Percentiles rank a stretch among this genome's conserved stretches.
Evolutionary conservation across 2,113 vertebrate species (phyloP).

Genomic region (Anseranas semipalmata): DNA sequence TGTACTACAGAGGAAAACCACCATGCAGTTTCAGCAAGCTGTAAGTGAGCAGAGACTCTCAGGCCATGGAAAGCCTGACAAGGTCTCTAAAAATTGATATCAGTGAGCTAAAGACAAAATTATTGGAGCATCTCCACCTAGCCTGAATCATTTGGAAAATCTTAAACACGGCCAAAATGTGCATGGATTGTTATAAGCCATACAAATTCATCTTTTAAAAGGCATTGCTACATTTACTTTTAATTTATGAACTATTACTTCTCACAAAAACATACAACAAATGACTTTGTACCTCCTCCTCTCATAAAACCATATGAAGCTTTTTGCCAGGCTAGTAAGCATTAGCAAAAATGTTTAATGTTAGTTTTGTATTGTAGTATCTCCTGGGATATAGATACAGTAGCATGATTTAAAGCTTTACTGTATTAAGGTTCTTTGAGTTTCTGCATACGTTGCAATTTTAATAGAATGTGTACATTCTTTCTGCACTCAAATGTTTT

Average conservation of each 20-base stretch:
- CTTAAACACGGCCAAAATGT: not conserved
- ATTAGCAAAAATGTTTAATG: constrained; percentile 22
- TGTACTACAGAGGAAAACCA: not conserved
- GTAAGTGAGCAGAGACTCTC: not conserved
- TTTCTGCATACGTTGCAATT: not conserved
- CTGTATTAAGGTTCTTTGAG: not conserved
- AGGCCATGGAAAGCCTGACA: not conserved
- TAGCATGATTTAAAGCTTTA: constrained; percentile 48
- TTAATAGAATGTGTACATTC: constrained; percentile 1
- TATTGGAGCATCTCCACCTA: not conserved
- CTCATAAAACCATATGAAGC: not conserved
- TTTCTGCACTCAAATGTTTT: not conserved
- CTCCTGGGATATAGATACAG: constrained; percentile 38
- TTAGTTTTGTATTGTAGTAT: not conserved
- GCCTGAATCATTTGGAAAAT: not conserved
- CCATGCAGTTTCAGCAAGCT: not conserved
- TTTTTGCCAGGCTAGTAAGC: constrained; percentile 7
- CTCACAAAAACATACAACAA: not conserved
- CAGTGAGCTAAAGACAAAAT: not conserved
- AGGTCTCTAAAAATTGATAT: not conserved
- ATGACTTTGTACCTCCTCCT: not conserved
- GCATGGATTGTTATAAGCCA: not conserved
- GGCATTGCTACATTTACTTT: not conserved
- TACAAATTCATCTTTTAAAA: not conserved
- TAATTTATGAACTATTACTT: constrained; percentile 33